Base-by-base conservation (phyloP, 2,888 invertebrate genomes). In the Diarsia dahlii region DNA sequence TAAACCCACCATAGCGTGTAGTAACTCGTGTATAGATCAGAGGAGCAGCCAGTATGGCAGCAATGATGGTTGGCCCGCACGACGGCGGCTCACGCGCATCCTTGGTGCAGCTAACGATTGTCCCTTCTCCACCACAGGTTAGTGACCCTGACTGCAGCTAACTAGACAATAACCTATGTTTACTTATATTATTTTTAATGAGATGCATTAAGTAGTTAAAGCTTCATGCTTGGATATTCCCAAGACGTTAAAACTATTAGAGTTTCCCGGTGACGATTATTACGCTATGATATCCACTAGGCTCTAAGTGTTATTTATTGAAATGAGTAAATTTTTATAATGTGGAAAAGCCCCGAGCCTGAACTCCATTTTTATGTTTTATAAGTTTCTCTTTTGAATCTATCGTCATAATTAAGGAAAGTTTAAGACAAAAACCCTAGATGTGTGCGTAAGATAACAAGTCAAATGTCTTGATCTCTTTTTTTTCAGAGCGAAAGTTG, bases 71-170 rank as follows among this genome's bases (percentile, higher is more conserved):
- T 90, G 85, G 86, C 79, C 89, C 92, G 94, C 95, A 95, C 95
- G 95, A 95, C 89, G 80, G 74, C 45, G 74, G 81, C 90, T 92
- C 95, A 94, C 94, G 95, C 92, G 90, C 93, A 95, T 95, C 95
- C 95, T 95, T 95, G 95, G 91, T 87, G 81, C 76, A 84, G 68
- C 85, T 84, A 89, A 90, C 90, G 87, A 91, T 90, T 89, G 92
- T 93, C 95, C 95, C 94, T 95, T 95, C 95, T 95, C 94, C 89
- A 82, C 82, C 87, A 82, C 65, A 88, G 93, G 92, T 94, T 90
- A 93, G 86, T 87, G 92, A 93, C 94, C 94, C 93, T 94, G 93
- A 93, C 90, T 90, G 78, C 82, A 78, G 54, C 71, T 79, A 87
- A 85, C 81, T 88, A 84, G 74, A 78, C 82, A 84, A 87, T 86